Base-by-base conservation (phyloP, 2,888 invertebrate genomes). In the Polydrusus pterygomalis region DNA sequence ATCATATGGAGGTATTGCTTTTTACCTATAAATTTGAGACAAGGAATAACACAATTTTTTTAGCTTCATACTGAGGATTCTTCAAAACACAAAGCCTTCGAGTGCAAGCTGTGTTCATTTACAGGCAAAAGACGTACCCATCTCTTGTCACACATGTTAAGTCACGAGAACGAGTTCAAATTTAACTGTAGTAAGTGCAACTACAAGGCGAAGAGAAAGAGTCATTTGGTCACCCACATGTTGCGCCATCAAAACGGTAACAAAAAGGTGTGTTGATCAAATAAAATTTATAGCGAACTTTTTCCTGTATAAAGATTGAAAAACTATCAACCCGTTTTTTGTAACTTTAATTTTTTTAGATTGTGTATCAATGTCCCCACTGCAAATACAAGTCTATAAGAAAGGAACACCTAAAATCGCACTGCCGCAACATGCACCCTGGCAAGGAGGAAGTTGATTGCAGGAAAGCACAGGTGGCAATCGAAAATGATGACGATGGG, bases 151-250 rank as follows among this genome's bases (percentile, higher is more conserved):
- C 70, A 70, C 15, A 60, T 70, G 70, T 11, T 70, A 30, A 34
- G 7, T 10, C 70, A 70, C 17, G 13, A 47, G 17, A 11, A 30
- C 15, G 25, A 45, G 9, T 18, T 0, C 15, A 60, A 70, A 34
- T 72, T 72, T 54, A 30, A 17, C n/a, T 72, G 72, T 15, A 34
- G 11, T 15, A 20, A 65, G n/a, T 72, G 72, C 13, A 18, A 13
- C 30, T 72, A 72, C 17, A 65, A 72, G 15, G 65, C 72, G 0
- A 72, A 65, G 40, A 40, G 65, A 13, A 72, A 72, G n/a, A 13
- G 13, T 8, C 56, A 65, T 47, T 65, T 72, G 30, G 38, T 45
- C 1, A 72, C 54, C n/a, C 72, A 72, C 40, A 67, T 72, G 70
- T 58, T 70, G 40, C 13, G 20, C 0, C 70, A 70, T 43, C 68